phyloP scores from a whole-genome alignment of 2,888 invertebrate species.

The Euphydryas editha region DNA sequence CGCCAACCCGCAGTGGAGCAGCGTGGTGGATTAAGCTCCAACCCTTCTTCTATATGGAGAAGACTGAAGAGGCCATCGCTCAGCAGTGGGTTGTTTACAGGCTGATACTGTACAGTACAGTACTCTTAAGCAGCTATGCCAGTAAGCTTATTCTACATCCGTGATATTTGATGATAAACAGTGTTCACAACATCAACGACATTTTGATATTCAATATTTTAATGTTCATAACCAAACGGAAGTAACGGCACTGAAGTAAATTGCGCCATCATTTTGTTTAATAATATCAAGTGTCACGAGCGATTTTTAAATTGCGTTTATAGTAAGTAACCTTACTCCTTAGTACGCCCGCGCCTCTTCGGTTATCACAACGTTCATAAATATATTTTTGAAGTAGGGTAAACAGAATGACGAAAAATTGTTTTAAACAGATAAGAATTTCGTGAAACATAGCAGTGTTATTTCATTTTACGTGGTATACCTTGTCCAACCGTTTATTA shows the following conservation, averaged over 20 bases:
- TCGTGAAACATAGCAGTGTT: background rate
- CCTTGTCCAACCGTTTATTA: too few species aligned
- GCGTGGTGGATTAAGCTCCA: too few species aligned
- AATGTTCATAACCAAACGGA: constrained; percentile 30
- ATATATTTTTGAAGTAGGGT: constrained; percentile 37
- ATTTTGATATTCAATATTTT: background rate
- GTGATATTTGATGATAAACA: background rate
- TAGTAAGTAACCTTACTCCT: constrained; percentile 53
- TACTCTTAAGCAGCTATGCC: too few species aligned
- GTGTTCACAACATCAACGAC: background rate
- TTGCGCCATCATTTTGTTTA: constrained; percentile 35
- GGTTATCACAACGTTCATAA: constrained; percentile 45
- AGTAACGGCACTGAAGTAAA: constrained; percentile 37
- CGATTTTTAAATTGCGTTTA: constrained; percentile 18
- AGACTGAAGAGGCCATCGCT: too few species aligned
- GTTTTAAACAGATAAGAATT: constrained; percentile 6
- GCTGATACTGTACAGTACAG: too few species aligned
- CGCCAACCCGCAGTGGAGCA: too few species aligned
- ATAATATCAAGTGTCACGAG: constrained; percentile 32
- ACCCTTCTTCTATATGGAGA: too few species aligned
- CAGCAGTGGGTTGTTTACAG: too few species aligned
- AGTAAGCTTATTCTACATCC: background rate
- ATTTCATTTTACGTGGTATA: background rate
- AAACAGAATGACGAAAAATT: constrained; percentile 48
- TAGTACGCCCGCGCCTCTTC: constrained; percentile 59